phyloP scores from a whole-genome alignment of 1,140 invertebrate genomes.

The Apis laboriosa region DNA sequence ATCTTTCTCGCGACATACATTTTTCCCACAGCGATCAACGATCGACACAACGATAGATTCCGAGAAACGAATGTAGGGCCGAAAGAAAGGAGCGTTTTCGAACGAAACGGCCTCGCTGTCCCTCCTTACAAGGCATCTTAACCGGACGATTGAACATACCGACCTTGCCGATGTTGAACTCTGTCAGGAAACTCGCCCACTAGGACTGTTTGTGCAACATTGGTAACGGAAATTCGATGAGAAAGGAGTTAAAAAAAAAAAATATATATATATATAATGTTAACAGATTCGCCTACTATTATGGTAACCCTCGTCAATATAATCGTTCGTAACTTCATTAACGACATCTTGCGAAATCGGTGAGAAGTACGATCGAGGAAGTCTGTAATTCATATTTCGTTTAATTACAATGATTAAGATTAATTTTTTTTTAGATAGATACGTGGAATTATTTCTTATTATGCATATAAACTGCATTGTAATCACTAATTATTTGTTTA shows the following conservation, averaged over 20 bases:
- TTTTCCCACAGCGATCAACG: slow-evolving; percentile 45
- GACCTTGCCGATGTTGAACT: slow-evolving; percentile 59
- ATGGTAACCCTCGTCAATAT: background rate
- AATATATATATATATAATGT: background rate
- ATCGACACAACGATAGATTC: slow-evolving; percentile 36
- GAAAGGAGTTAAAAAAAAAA: background rate
- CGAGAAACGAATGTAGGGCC: slow-evolving; percentile 49
- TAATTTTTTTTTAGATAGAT: too few relatives aligned
- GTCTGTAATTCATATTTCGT: background rate
- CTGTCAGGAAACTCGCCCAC: slow-evolving; percentile 50
- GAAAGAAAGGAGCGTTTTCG: slow-evolving; percentile 70
- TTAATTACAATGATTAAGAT: too few relatives aligned
- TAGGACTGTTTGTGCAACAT: slow-evolving; percentile 24
- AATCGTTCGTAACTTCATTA: slow-evolving; percentile 5
- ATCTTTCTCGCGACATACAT: slow-evolving; percentile 49
- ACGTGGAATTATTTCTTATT: too few relatives aligned
- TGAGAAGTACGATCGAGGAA: background rate
- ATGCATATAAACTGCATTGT: too few relatives aligned
- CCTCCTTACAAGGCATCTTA: slow-evolving; percentile 71
- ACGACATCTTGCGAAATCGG: slow-evolving; percentile 9
- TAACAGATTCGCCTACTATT: background rate
- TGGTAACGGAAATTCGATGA: background rate
- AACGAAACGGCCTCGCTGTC: slow-evolving; percentile 67
- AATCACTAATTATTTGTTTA: background rate
- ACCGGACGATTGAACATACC: slow-evolving; percentile 54